Evolutionary conservation across 2,113 vertebrate genomes (phyloP), one percentile per base, ranked within the genome.

Genomic region (Alligator mississippiensis): DNA sequence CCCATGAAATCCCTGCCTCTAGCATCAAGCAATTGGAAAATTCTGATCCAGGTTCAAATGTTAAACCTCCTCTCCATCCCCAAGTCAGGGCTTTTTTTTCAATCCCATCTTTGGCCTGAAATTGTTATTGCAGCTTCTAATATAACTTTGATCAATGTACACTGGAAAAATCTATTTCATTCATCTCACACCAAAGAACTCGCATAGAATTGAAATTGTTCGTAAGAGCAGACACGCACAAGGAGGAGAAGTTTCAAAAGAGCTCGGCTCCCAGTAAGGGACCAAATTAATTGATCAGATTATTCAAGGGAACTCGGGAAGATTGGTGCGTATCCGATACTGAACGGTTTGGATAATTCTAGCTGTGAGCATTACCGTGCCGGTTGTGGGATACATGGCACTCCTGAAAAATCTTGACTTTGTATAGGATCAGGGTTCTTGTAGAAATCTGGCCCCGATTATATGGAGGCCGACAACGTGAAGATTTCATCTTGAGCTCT

Each of bases 341-440:
- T 27, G 72, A 17, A 9, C 25, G 27, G 24, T 11, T 17, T 76
- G 47, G 24, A 54, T 28, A n/a, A 57, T 77, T 77, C 75, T 77
- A 25, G 75, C 47, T 15, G 10, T 28, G 27, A 47, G 70, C 24
- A 16, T 11, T 54, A 17, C 16, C 28, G 15, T 16, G 55, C 5
- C 15, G 55, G 17, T 54, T 12, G 75, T 25, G 27, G 27, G 54
- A 28, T 10, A 34, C 25, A 12, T 10, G 58, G 80, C 83, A 38
- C 6, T 19, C 55, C 58, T 3, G 15, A 6, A 47, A 4, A 74
- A 59, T 2, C 61, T 83, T 80, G 57, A 7, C 30, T 77, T 18
- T 0, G 1, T 0, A 5, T 28, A 24, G 25, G 2, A 9, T 55
- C 2, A 0, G 0, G 79, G n/a, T 9, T 21, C 28, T 78, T 1